phyloP scores from a whole-genome alignment of 2,113 vertebrate genomes.

The Muntiacus muntjak region DNA sequence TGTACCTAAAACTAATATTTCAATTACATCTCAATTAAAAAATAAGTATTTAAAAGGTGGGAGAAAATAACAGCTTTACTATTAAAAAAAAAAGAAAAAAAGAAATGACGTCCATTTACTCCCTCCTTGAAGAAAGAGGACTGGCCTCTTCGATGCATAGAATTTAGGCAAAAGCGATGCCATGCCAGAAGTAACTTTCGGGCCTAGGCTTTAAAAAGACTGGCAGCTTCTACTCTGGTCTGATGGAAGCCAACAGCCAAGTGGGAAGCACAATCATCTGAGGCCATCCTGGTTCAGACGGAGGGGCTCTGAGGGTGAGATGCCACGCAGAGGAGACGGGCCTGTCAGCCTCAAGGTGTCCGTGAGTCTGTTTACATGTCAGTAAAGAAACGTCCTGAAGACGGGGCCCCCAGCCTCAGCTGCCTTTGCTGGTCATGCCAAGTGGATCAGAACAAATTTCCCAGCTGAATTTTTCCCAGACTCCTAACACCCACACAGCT shows the following conservation, averaged over 20 bases:
- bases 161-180: neutral
- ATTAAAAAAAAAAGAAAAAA: neutral
- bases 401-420: neutral
- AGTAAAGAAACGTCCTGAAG: neutral
- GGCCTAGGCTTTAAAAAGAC: neutral
- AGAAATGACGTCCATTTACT: neutral
- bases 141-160: neutral
- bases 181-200: neutral
- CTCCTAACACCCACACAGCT: neutral
- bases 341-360: neutral
- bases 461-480: neutral
- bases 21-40: neutral
- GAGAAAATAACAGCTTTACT: neutral
- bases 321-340: rapidly evolving
- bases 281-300: rapidly evolving
- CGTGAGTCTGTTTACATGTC: neutral
- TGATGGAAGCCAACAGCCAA: neutral
- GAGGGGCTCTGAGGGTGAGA: neutral
- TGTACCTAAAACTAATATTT: neutral
- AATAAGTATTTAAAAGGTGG: neutral
- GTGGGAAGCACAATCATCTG: neutral
- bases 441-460: neutral
- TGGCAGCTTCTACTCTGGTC: neutral
- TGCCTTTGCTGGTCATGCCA: neutral
- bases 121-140: neutral